Evolutionary conservation across 2,113 vertebrate genomes (phyloP).

Genomic region (Neogobius melanostomus): DNA sequence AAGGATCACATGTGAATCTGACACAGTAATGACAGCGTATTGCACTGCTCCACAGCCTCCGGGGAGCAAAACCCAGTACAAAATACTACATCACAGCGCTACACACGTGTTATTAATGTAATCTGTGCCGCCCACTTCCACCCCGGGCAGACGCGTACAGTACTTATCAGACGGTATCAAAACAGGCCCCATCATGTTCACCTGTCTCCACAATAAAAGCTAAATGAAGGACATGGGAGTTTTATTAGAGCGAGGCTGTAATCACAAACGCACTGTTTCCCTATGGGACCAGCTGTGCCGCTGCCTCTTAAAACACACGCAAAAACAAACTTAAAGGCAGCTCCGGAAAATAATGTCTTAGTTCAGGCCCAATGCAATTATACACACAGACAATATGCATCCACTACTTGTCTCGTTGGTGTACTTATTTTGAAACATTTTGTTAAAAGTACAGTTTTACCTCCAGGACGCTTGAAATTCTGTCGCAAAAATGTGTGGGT

Average conservation of each 20-base stretch:
- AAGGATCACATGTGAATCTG: not conserved
- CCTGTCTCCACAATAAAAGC: conserved; percentile 1
- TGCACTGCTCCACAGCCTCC: not conserved
- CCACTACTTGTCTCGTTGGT: too few relatives aligned
- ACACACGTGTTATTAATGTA: conserved; percentile 3
- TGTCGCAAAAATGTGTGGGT: too few relatives aligned
- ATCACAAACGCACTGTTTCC: not conserved
- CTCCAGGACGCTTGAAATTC: too few relatives aligned
- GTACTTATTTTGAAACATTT: too few relatives aligned
- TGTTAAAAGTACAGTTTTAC: too few relatives aligned
- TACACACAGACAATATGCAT: not conserved
- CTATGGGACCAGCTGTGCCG: not conserved
- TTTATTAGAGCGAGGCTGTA: not conserved
- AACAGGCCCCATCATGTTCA: not conserved
- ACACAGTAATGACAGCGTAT: not conserved
- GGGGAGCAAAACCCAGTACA: not conserved
- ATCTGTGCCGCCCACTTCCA: conserved; percentile 5
- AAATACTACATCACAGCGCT: not conserved
- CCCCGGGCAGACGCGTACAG: not conserved
- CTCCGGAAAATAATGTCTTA: not conserved
- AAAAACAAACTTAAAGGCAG: not conserved
- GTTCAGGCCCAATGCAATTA: not conserved
- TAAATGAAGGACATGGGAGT: not conserved
- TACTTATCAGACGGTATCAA: not conserved
- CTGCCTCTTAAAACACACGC: not conserved